Conservation (phyloP, 1,140 invertebrate genomes). For the Macrotrachela quadricornifera region DNA sequence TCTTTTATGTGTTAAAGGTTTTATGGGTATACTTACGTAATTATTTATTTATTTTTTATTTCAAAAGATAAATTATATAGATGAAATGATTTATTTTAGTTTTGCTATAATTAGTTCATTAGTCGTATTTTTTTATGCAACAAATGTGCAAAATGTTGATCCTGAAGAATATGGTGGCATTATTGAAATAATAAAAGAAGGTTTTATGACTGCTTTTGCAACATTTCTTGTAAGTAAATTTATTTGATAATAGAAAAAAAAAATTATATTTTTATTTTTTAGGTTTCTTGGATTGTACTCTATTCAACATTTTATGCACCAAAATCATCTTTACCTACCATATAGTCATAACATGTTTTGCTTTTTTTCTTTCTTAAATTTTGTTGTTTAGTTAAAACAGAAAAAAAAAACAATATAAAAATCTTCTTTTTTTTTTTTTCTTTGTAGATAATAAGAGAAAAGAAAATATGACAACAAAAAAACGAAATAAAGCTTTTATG, state of each 20-base stretch:
- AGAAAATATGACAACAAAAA: conserved; percentile 17
- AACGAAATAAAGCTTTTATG: conserved; percentile 26
- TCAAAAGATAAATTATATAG: background rate
- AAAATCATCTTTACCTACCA: no score
- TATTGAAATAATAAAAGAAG: conserved; percentile 43
- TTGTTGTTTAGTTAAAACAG: no score
- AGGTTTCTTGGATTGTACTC: no score
- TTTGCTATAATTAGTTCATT: conserved; percentile 70
- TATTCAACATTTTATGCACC: no score
- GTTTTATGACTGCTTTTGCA: conserved; percentile 90
- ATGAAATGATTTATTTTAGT: conserved; percentile 35
- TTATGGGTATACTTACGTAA: conserved; percentile 68
- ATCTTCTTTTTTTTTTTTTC: no score
- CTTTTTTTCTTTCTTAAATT: no score
- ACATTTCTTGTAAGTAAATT: conserved; percentile 60
- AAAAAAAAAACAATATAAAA: no score
- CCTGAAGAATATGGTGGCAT: conserved; percentile 78
- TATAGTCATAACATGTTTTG: no score
- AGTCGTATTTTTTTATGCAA: conserved; percentile 69
- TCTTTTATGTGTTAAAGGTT: conserved; percentile 66
- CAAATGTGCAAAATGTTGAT: conserved; percentile 72
- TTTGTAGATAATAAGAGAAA: no score
- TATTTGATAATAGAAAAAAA: background rate
- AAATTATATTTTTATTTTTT: background rate
- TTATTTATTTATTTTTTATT: conserved; percentile 21